Percentiles rank a stretch among this genome's conserved stretches.
phyloP scores from a whole-genome alignment of 2,113 vertebrate species.

The Corapipo altera region DNA sequence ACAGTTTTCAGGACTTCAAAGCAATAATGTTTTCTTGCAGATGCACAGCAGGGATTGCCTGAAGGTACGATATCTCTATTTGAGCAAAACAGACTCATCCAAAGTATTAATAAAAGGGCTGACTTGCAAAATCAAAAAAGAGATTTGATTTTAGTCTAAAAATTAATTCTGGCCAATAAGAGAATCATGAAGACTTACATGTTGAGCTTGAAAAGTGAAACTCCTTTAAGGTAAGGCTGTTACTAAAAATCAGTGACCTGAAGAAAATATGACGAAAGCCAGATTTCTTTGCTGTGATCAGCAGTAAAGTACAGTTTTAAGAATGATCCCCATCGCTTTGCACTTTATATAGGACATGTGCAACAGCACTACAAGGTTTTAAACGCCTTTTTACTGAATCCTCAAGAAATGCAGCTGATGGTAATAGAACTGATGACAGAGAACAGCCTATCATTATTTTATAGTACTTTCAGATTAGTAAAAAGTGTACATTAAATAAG shows the following conservation, averaged over 20 bases:
- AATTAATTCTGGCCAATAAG: background rate
- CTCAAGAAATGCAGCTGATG: background rate
- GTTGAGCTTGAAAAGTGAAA: background rate
- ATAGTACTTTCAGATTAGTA: background rate
- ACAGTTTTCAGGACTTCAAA: slow-evolving; percentile 50
- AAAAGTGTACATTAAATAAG: background rate
- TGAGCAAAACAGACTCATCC: background rate
- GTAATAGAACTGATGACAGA: background rate
- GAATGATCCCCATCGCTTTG: background rate
- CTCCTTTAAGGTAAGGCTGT: background rate
- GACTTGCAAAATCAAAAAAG: background rate
- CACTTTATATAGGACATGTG: background rate
- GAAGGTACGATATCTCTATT: slow-evolving; percentile 7
- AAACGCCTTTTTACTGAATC: background rate
- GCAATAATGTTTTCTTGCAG: background rate
- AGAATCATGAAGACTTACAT: background rate
- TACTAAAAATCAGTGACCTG: background rate
- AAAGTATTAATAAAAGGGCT: slow-evolving; percentile 4
- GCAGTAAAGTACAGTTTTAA: background rate
- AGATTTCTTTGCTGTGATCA: background rate
- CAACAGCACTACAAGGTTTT: background rate
- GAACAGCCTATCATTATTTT: background rate
- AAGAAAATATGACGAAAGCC: background rate
- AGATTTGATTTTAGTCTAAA: background rate
- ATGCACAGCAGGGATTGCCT: slow-evolving; percentile 17